Percentiles rank a stretch among this genome's conserved stretches.
phyloP scores from a whole-genome alignment of 2,797 vertebrate genomes.

The Streptopelia turtur region DNA sequence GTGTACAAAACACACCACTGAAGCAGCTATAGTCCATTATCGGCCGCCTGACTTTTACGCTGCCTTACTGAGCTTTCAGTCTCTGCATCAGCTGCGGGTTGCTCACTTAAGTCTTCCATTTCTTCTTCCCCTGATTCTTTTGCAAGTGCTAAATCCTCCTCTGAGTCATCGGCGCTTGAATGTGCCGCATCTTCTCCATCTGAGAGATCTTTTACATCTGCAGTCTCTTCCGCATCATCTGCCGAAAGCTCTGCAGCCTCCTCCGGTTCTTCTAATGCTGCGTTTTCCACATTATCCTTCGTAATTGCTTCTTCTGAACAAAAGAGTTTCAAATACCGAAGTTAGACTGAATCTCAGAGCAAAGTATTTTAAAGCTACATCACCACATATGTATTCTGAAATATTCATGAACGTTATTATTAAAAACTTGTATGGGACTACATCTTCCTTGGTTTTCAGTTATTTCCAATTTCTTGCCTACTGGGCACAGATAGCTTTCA shows the following conservation, averaged over 20 bases:
- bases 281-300: slow-evolving; percentile 41
- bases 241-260: slow-evolving; percentile 41
- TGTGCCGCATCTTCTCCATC: slow-evolving; percentile 69
- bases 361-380: neutral
- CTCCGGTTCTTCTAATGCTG: slow-evolving; percentile 38
- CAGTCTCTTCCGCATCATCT: slow-evolving; percentile 64
- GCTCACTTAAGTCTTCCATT: neutral
- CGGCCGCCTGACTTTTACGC: slow-evolving; percentile 69
- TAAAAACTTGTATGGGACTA: neutral
- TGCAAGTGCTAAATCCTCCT: slow-evolving; percentile 62
- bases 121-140: slow-evolving; percentile 58
- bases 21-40: slow-evolving; percentile 54
- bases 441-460: neutral
- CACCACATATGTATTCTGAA: neutral
- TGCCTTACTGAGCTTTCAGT: slow-evolving; percentile 74
- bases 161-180: slow-evolving; percentile 2
- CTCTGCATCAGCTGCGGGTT: slow-evolving; percentile 9
- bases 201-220: slow-evolving; percentile 61
- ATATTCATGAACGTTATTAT: fast-evolving
- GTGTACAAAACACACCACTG: neutral
- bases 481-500: neutral
- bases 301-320: slow-evolving; percentile 61
- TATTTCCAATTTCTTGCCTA: neutral
- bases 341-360: neutral
- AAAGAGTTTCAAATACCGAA: neutral